These are phyloP conservation scores for Drosophila incognita DNA, from an alignment of 2,888 invertebrate genomes.

Conservation along the genomic window DNA sequence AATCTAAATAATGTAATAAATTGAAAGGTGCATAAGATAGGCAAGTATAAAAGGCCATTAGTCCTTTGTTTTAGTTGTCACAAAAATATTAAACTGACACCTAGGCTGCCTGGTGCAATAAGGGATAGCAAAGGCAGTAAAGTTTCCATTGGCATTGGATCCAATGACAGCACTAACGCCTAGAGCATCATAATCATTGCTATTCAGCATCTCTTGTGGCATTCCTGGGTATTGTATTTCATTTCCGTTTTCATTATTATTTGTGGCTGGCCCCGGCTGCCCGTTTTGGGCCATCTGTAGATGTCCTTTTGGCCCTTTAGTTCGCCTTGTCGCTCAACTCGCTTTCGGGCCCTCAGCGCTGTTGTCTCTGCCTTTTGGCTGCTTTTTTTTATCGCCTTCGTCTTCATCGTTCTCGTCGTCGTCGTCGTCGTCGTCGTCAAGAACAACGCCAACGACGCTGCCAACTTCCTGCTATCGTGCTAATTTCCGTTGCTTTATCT, in stretches of 20 bases:
- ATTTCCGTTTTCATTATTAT: conserved; percentile 84
- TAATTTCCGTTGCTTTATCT: conserved; percentile 85
- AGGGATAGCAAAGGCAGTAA: conserved; percentile 26
- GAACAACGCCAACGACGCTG: conserved; percentile 78
- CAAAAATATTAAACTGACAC: conserved; percentile 5
- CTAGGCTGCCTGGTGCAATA: conserved; percentile 20
- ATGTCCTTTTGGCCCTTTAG: conserved; percentile 39
- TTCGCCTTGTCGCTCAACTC: conserved; percentile 57
- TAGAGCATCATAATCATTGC: conserved; percentile 30
- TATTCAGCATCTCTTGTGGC: conserved; percentile 56
- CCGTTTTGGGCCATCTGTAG: conserved; percentile 28
- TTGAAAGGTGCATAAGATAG: not conserved
- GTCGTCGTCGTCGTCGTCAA: conserved; percentile 36
- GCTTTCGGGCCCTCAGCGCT: conserved; percentile 35
- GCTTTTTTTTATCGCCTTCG: conserved; percentile 51
- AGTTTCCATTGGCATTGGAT: conserved; percentile 40
- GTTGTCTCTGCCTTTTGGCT: conserved; percentile 39
- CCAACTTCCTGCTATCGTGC: conserved; percentile 84
- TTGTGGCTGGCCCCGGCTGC: conserved; percentile 64
- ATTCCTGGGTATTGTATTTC: conserved; percentile 82
- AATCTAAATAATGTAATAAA: not conserved
- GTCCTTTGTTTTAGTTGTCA: conserved; percentile 21
- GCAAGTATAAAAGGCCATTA: not conserved
- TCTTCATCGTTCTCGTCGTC: conserved; percentile 17
- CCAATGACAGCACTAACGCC: conserved; percentile 11